Evolutionary conservation across 2,888 invertebrate species (phyloP).

Genomic region (Carcina quercana): DNA sequence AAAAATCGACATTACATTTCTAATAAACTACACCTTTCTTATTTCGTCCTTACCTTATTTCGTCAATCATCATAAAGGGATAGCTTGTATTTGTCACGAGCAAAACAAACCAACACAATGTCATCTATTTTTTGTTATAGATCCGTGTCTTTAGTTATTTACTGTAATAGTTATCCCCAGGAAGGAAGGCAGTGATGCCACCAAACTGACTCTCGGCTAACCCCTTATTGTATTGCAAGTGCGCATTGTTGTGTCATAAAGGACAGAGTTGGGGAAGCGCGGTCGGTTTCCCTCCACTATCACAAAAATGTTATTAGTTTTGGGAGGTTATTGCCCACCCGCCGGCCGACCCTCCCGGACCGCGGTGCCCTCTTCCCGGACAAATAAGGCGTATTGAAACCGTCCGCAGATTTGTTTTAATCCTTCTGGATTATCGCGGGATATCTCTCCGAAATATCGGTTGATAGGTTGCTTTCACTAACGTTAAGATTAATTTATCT

Average conservation of each 20-base stretch:
- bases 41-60: too few relatives aligned
- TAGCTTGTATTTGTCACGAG: too few relatives aligned
- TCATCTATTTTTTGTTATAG: too few relatives aligned
- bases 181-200: conserved; percentile 35
- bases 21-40: too few relatives aligned
- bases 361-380: conserved; percentile 38
- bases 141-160: too few relatives aligned
- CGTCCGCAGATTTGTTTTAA: conserved; percentile 21
- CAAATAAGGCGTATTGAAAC: conserved; percentile 50
- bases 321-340: conserved; percentile 64
- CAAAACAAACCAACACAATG: too few relatives aligned
- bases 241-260: conserved; percentile 60
- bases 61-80: too few relatives aligned
- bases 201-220: conserved; percentile 40
- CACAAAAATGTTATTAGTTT: conserved; percentile 72
- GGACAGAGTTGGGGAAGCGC: conserved; percentile 47
- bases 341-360: conserved; percentile 45
- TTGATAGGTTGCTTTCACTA: too few relatives aligned
- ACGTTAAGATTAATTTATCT: too few relatives aligned
- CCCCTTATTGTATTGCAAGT: conserved; percentile 58
- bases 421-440: conserved; percentile 9
- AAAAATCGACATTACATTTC: too few relatives aligned
- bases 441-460: neutral
- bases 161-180: conserved; percentile 30
- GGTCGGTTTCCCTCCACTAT: conserved; percentile 55